Evolutionary conservation across 2,113 vertebrate genomes (phyloP), one percentile per base, ranked within the genome.

Genomic region (Egretta garzetta): DNA sequence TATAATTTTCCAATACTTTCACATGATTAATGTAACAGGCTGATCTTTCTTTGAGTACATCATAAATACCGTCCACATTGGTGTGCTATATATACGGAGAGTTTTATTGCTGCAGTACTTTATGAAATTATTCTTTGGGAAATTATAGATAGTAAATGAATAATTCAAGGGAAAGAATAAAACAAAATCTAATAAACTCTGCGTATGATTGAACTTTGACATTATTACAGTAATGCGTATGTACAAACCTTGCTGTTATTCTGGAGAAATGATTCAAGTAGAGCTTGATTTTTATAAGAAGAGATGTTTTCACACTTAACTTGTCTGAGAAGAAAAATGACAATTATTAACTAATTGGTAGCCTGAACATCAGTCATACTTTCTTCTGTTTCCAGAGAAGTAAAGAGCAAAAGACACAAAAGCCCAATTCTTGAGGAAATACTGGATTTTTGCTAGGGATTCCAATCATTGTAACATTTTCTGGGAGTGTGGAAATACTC

Each of bases 61-160:
- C 82, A 71, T 93, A 94, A 96, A 96, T 68, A 77, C 87, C 80
- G 81, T 92, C 90, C 93, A 85, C 75, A 74, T 55, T 89, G 92
- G 56, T 62, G 14, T 85, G 87, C 94, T 93, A 85, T 96, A 93
- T 96, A 93, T 92, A 90, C 75, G 86, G 87, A 82, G 87, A 90
- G 41, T 88, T 96, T 97, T 97, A 97, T 97, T 97, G 94, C 96
- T 70, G 85, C 93, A 92, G 93, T n/a, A 64, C 75, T 53, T 97
- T 98, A 98, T 98, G 97, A 97, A 97, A 98, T 98, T 98, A 98
- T 98, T 98, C 88, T 94, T 95, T 75, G 88, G 86, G 88, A 98
- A 97, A 98, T 97, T 93, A 96, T 88, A 93, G 96, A 83, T 93
- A 93, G 96, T 77, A 92, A 85, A 98, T 98, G 98, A 98, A 98